Percentiles rank a stretch among this genome's conserved stretches.
Evolutionary conservation across 2,888 invertebrate genomes (phyloP).

Genomic region (Ernsta delagoae): DNA sequence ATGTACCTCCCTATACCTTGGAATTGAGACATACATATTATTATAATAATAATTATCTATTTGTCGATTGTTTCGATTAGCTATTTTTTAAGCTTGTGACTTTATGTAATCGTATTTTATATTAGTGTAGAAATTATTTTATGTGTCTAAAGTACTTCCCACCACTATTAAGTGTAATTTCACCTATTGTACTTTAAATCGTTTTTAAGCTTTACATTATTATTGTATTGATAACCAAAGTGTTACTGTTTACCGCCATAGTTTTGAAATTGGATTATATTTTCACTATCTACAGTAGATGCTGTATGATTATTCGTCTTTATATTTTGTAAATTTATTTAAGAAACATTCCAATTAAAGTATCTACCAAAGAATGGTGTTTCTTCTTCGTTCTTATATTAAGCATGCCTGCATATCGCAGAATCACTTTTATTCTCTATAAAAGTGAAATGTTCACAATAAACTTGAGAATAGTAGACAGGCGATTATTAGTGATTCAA

Average conservation of each 20-base stretch:
- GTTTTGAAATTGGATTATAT: constrained; percentile 45
- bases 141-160: constrained; percentile 45
- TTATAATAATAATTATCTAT: too few relatives aligned
- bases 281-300: constrained; percentile 51
- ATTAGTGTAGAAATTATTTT: constrained; percentile 39
- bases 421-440: too few relatives aligned
- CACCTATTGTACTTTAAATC: constrained; percentile 45
- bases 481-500: too few relatives aligned
- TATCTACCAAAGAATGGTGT: constrained; percentile 63
- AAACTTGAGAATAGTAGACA: too few relatives aligned
- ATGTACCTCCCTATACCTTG: too few relatives aligned
- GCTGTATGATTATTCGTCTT: constrained; percentile 50
- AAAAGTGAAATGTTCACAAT: too few relatives aligned
- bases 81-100: constrained; percentile 26
- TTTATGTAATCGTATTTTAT: constrained; percentile 33
- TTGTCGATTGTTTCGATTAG: constrained; percentile 18
- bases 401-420: too few relatives aligned
- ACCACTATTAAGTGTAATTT: constrained; percentile 48
- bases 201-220: constrained; percentile 43
- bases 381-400: constrained; percentile 41
- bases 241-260: constrained; percentile 59
- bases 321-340: constrained; percentile 64
- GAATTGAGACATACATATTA: too few relatives aligned
- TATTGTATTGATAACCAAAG: constrained; percentile 44
- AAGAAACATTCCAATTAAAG: constrained; percentile 78